Percentiles rank a stretch among this genome's conserved stretches.
phyloP scores from a whole-genome alignment of 1,140 invertebrate genomes.

The Heliconius himera region DNA sequence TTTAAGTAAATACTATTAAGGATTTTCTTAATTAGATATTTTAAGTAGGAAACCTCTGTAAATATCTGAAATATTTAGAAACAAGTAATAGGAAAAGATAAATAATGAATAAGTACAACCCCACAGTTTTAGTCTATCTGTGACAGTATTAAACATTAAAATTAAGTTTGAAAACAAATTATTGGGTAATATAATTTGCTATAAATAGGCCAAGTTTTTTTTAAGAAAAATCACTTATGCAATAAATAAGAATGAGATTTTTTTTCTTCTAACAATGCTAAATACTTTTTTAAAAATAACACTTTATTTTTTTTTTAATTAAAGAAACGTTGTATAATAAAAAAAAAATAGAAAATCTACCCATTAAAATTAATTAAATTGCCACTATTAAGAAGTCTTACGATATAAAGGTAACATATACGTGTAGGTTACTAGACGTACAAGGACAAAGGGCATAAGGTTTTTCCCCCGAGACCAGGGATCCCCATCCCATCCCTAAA shows the following conservation, averaged over 20 bases:
- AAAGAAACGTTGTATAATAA: background rate
- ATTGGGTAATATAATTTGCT: no score
- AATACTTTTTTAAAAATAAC: no score
- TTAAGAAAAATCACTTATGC: no score
- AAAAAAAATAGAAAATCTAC: background rate
- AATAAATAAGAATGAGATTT: no score
- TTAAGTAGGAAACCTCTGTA: background rate
- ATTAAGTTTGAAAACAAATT: background rate
- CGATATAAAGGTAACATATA: background rate
- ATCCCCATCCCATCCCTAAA: constrained; percentile 40
- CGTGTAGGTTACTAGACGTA: constrained; percentile 14
- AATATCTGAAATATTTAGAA: background rate
- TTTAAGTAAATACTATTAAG: background rate
- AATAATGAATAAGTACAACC: background rate
- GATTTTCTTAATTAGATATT: background rate
- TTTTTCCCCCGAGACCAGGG: constrained; percentile 35
- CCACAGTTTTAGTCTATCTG: background rate
- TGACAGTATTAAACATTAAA: background rate
- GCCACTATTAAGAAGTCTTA: background rate
- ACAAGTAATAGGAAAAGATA: background rate
- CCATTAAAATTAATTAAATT: background rate
- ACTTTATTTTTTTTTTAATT: background rate
- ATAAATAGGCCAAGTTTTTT: no score
- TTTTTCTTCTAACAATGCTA: no score
- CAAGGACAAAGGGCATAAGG: constrained; percentile 41